Evolutionary conservation across 2,888 invertebrate genomes (phyloP), one percentile per base, ranked within the genome.

Genomic region (Bombylius major): DNA sequence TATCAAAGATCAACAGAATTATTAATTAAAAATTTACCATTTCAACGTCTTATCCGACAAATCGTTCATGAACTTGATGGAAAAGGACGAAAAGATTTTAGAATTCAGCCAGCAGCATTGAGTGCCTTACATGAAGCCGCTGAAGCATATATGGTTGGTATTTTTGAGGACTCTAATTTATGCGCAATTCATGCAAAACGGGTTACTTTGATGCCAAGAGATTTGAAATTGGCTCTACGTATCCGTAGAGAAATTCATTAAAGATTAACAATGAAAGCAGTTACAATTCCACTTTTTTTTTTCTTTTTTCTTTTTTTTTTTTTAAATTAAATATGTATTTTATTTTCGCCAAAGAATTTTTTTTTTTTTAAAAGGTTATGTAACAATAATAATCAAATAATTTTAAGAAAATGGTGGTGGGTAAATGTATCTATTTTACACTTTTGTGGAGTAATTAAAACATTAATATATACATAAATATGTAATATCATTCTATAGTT

Each of bases 121-220:
- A 88, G 88, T 59, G 91, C 90, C 62, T 78, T 78, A 49, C 78
- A 88, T 82, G 90, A 91, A 79, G 89, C 89, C 47, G 85, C 86
- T 65, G 91, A 92, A 75, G 90, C 91, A 11, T 92, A 91, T 75
- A 76, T 93, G 62, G 91, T 92, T 58, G 92, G 93, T 63, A 79
- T 94, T 59, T 94, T 94, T 76, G 93, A 94, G 81, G 93, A 94
- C 78, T 93, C 93, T 63, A 94, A 94, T 78, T 80, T 94, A 81
- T 93, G 92, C 77, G 93, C 92, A 65, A 93, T 94, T 73, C 93
- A 94, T 71, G 93, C 93, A 65, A 93, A 93, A 76, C 84, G 93
- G 68, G 93, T 93, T 57, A 94, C 93, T 62, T 93, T 93, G 76
- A 93, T 93, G 92, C 93, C 93, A 66, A 93, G 92, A 77, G 93